Evolutionary conservation across 2,113 vertebrate genomes (phyloP).

Genomic region (Cyanoramphus novaezelandiae): DNA sequence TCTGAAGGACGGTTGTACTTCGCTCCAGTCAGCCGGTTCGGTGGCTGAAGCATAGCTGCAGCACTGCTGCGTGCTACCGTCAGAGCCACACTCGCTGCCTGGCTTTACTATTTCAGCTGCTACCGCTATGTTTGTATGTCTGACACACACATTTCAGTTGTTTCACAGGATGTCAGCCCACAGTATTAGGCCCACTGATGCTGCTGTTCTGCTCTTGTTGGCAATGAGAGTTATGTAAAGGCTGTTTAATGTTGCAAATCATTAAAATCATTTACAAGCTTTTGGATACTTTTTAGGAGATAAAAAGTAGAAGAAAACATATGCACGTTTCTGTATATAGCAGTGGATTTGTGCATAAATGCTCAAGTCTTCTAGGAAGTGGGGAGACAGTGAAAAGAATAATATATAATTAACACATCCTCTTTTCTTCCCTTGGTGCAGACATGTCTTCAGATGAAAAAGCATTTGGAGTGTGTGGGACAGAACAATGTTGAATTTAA

Average conservation of each 20-base stretch:
- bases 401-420: constrained; percentile 28
- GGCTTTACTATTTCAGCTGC: not conserved
- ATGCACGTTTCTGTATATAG: not conserved
- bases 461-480: not conserved
- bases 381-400: not conserved
- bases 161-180: not conserved
- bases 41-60: not conserved
- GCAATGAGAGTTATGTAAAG: not conserved
- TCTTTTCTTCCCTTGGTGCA: not conserved
- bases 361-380: not conserved
- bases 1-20: not conserved
- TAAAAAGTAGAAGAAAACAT: not conserved
- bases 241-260: not conserved
- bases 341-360: not conserved
- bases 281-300: not conserved
- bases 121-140: not conserved
- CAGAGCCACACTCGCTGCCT: fast-evolving
- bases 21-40: fast-evolving
- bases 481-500: not conserved
- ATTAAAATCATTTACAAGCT: not conserved
- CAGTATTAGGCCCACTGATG: not conserved
- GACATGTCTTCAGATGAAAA: not conserved
- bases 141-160: not conserved
- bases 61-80: not conserved
- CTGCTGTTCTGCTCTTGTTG: not conserved